Base-by-base conservation (phyloP, 2,113 vertebrate species). In the Embiotoca jacksoni region DNA sequence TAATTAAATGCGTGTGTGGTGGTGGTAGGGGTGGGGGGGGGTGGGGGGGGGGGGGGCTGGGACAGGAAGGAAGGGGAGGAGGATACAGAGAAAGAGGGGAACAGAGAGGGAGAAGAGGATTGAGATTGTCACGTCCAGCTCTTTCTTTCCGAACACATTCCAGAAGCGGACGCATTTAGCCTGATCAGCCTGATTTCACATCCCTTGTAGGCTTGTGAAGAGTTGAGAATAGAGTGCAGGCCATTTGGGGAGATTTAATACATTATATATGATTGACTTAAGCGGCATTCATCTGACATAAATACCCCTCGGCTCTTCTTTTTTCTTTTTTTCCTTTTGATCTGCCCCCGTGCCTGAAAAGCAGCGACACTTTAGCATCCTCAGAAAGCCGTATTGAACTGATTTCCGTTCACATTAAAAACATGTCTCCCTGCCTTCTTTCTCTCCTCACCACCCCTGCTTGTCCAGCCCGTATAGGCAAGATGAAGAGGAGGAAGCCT, bases 401-500 rank as follows among this genome's bases (percentile, higher is more conserved):
- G 49, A 7, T 50, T 9, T 15, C 15, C 11, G 50, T 3, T 15
- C n/a, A 14, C 33, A 58, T 53, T 72, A 71, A 75, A 66, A n/a
- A 1, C 36, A 0, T 63, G n/a, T 64, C 32, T 39, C n/a, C 47
- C 11, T 55, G 73, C 37, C 64, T 15, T 23, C 23, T 23, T 23
- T 70, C 35, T 85, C 49, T 44, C 5, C 78, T 5, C 39, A 6
- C 8, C 16, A 0, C 7, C 23, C 8, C 5, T 11, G 32, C 15
- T 6, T 35, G 32, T 82, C 23, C 94, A 99, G 98, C 98, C 90
- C 98, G 98, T 95, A 99, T 99, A 95, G 98, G 98, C 65, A 99
- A 99, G 96, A 98, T 99, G 97, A 99, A 99, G 96, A 96, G 98
- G 92, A 96, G 98, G 96, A 99, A 99, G 96, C 97, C 97, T 92